Percentiles rank a stretch among this genome's conserved stretches.
These are phyloP conservation scores for Polyploca ridens DNA, from an alignment of 2,888 invertebrate genomes.

Conservation along the genomic window DNA sequence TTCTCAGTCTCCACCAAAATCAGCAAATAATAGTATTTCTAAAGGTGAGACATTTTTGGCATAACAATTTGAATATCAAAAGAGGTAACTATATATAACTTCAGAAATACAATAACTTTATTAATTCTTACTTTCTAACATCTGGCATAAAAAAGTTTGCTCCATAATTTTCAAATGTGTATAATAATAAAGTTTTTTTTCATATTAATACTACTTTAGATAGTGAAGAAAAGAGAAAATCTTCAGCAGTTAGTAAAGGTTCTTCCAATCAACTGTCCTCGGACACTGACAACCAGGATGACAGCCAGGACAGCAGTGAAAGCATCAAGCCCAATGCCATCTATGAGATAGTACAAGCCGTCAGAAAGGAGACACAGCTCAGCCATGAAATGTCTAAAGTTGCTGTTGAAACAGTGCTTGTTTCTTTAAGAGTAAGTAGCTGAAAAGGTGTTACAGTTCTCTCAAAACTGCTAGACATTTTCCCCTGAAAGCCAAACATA, in stretches of 20 bases:
- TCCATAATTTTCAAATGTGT: no score
- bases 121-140: no score
- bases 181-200: no score
- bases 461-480: no score
- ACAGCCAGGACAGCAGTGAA: conserved; percentile 79
- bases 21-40: conserved; percentile 44
- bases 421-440: conserved; percentile 68
- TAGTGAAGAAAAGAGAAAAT: conserved; percentile 49
- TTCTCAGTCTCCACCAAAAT: conserved; percentile 60
- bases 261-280: conserved; percentile 69
- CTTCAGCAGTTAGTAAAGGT: conserved; percentile 15
- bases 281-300: conserved; percentile 78
- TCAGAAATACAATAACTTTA: no score
- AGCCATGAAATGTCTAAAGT: conserved; percentile 94
- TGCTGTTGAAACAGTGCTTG: conserved; percentile 91
- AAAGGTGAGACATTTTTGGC: conserved; percentile 51
- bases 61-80: neutral
- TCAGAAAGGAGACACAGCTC: conserved; percentile 92
- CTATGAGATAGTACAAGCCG: conserved; percentile 91
- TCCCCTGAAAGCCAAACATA: no score
- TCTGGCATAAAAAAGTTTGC: no score
- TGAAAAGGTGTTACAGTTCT: neutral
- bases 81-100: no score
- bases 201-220: conserved; percentile 36
- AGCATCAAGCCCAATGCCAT: conserved; percentile 83